These are phyloP conservation scores for Dolichoris vasculosae DNA, from an alignment of 1,140 invertebrate species.

Conservation along the genomic window DNA sequence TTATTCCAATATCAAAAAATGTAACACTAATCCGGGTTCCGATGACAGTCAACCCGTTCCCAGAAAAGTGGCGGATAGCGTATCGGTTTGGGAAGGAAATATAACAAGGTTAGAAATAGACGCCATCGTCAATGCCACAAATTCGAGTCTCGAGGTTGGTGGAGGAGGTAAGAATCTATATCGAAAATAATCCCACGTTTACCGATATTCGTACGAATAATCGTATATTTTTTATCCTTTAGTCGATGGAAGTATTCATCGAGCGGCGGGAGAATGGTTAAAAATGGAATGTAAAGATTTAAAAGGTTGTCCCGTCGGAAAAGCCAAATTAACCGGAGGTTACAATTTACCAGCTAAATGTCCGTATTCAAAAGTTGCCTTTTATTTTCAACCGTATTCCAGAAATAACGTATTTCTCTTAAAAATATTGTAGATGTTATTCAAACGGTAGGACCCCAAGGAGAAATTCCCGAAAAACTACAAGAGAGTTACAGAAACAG, in stretches of 20 bases:
- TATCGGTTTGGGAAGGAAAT: conserved; percentile 85
- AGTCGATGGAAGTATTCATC: conserved; percentile 92
- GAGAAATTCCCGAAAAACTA: conserved; percentile 80
- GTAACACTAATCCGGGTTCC: no score
- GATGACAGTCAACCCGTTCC: conserved; percentile 68
- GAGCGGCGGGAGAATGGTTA: conserved; percentile 81
- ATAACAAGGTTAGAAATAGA: conserved; percentile 93
- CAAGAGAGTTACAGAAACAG: conserved; percentile 82
- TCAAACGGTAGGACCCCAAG: conserved; percentile 87
- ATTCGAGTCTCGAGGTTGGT: conserved; percentile 84
- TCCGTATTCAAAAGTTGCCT: conserved; percentile 57
- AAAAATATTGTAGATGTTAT: conserved; percentile 81
- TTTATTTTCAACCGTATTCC: background rate
- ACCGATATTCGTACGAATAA: background rate
- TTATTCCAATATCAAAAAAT: conserved; percentile 63
- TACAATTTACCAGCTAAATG: conserved; percentile 87
- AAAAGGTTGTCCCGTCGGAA: conserved; percentile 83
- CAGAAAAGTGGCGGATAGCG: conserved; percentile 76
- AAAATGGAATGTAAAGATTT: conserved; percentile 83
- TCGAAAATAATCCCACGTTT: background rate
- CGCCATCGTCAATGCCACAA: conserved; percentile 95
- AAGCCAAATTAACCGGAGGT: conserved; percentile 88
- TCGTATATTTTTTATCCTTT: conserved; percentile 50
- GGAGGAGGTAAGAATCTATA: conserved; percentile 79
- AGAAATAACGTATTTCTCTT: background rate